A percentile compares a stretch with the other conserved stretches of the same genome.
Conservation (phyloP, 1,140 invertebrate genomes). For the Lepeophtheirus salmonis region DNA sequence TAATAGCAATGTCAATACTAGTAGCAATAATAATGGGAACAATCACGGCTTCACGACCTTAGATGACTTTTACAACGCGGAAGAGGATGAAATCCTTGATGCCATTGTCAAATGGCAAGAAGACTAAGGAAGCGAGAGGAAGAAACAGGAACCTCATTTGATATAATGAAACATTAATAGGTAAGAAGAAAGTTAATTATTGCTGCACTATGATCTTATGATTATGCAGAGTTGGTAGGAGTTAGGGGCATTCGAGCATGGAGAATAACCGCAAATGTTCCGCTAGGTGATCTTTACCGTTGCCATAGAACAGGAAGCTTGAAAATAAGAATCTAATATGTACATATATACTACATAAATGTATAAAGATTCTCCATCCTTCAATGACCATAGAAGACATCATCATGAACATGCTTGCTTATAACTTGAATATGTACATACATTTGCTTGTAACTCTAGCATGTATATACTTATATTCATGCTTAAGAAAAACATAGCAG, state of each 20-base stretch:
- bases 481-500: too few species aligned
- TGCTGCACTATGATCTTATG: background rate
- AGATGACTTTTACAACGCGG: background rate
- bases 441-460: too few species aligned
- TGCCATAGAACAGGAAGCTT: too few species aligned
- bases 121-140: too few species aligned
- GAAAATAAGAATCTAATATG: too few species aligned
- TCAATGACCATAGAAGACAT: too few species aligned
- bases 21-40: background rate
- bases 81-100: constrained; percentile 17
- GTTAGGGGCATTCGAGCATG: background rate
- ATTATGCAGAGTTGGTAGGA: too few species aligned
- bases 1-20: background rate
- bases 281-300: background rate
- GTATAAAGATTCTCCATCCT: too few species aligned
- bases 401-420: too few species aligned
- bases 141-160: background rate
- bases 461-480: too few species aligned
- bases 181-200: background rate
- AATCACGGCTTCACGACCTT: background rate
- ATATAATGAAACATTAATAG: background rate
- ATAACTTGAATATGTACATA: too few species aligned
- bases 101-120: constrained; percentile 18
- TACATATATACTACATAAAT: too few species aligned
- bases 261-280: background rate